Evolutionary conservation across 2,797 vertebrate genomes (phyloP).

Genomic region (Xerus rutilus): DNA sequence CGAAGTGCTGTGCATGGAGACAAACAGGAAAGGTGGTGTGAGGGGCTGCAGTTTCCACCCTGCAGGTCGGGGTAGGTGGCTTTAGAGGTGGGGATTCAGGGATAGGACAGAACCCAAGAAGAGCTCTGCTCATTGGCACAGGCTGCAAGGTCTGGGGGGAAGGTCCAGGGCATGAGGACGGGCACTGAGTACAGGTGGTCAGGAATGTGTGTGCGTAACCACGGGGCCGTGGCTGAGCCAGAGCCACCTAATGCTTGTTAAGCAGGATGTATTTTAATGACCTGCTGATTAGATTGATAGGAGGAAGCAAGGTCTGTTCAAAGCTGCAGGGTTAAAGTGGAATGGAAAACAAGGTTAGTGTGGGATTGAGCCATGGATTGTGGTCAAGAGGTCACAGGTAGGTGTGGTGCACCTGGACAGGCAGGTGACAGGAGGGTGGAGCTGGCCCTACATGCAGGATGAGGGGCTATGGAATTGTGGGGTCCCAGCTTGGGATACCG

Average conservation of each 20-base stretch:
- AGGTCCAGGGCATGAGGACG: rapidly evolving
- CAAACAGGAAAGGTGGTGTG: no score
- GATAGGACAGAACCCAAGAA: rapidly evolving
- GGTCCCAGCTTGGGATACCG: background rate
- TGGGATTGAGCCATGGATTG: rapidly evolving
- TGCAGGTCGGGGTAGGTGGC: rapidly evolving
- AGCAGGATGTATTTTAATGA: background rate
- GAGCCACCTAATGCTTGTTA: rapidly evolving
- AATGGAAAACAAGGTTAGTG: rapidly evolving
- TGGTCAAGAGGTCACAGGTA: no score
- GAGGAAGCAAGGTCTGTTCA: background rate
- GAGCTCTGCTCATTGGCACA: background rate
- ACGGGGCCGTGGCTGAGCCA: background rate
- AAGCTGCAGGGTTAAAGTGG: background rate
- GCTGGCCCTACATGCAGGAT: background rate
- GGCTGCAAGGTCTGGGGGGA: no score
- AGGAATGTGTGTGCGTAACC: background rate
- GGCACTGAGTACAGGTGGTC: background rate
- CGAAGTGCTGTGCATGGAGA: rapidly evolving
- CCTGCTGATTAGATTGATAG: rapidly evolving
- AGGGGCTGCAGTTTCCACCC: background rate
- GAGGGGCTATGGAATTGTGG: rapidly evolving
- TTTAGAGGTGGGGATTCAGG: background rate
- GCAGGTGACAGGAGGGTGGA: rapidly evolving
- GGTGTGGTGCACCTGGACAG: rapidly evolving